phyloP scores from a whole-genome alignment of 2,888 invertebrate species.

The Nomada ferruginata region DNA sequence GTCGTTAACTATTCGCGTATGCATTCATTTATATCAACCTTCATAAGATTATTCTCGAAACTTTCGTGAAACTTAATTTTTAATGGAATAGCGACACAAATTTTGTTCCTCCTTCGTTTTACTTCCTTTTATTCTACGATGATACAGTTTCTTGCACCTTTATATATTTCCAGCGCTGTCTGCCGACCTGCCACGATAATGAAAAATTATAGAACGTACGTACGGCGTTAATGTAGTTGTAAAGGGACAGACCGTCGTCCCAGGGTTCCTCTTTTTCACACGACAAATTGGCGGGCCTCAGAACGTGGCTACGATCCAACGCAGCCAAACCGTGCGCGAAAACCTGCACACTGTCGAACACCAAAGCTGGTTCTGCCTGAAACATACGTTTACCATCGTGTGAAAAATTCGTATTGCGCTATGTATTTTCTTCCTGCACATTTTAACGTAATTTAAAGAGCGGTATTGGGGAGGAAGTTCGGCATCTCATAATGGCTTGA shows the following conservation, averaged over 20 bases:
- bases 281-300: conserved; percentile 90
- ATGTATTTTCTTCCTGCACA: background rate
- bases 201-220: conserved; percentile 77
- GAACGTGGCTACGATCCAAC: conserved; percentile 89
- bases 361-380: conserved; percentile 93
- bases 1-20: too few relatives aligned
- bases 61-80: background rate
- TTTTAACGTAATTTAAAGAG: background rate
- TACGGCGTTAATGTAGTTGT: conserved; percentile 91
- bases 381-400: conserved; percentile 71
- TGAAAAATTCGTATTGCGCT: conserved; percentile 27
- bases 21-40: too few relatives aligned
- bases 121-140: background rate
- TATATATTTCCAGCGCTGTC: background rate
- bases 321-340: conserved; percentile 91
- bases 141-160: background rate
- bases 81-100: too few relatives aligned
- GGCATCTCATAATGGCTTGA: background rate
- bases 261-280: conserved; percentile 92
- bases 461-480: background rate
- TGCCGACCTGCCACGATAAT: background rate
- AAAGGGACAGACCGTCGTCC: conserved; percentile 91
- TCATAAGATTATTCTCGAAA: background rate
- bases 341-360: conserved; percentile 94
- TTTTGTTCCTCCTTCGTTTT: too few relatives aligned